A percentile compares a stretch with the other conserved stretches of the same genome.
Evolutionary conservation across 2,888 invertebrate species (phyloP).

Genomic region (Pristionchus entomophagus): DNA sequence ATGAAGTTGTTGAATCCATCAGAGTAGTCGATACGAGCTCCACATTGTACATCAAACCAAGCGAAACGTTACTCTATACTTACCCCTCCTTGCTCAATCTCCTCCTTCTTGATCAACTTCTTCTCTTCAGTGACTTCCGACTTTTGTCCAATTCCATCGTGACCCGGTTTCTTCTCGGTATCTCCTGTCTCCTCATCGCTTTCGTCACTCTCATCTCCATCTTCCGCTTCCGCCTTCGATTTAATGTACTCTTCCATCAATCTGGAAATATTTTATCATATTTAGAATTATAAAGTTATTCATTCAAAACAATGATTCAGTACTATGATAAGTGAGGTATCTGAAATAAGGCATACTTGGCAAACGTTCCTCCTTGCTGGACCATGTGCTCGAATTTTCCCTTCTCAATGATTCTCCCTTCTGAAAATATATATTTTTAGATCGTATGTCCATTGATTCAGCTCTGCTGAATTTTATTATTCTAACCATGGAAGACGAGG

Average conservation of each 20-base stretch:
- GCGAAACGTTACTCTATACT: too few relatives aligned
- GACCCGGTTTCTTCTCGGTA: background rate
- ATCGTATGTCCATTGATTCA: too few relatives aligned
- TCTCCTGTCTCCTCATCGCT: background rate
- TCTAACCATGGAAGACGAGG: constrained; percentile 84
- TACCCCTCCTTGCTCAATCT: constrained; percentile 20
- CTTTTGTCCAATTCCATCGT: background rate
- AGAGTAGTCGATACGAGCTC: too few relatives aligned
- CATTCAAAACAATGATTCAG: background rate
- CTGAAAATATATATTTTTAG: constrained; percentile 64
- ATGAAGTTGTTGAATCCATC: too few relatives aligned
- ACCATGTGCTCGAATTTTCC: constrained; percentile 92
- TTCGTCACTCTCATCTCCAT: constrained; percentile 43
- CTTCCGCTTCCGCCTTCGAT: constrained; percentile 58
- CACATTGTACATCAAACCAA: too few relatives aligned
- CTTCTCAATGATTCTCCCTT: constrained; percentile 83
- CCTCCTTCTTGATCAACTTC: constrained; percentile 42
- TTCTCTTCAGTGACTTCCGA: constrained; percentile 23
- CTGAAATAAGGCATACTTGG: too few relatives aligned
- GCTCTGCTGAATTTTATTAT: background rate
- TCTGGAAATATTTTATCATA: too few relatives aligned
- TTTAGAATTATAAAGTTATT: background rate
- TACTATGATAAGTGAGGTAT: too few relatives aligned
- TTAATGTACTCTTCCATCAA: constrained; percentile 74
- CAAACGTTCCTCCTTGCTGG: constrained; percentile 81